Conservation (phyloP, 2,797 vertebrate species). For the Semaprochilodus insignis region DNA sequence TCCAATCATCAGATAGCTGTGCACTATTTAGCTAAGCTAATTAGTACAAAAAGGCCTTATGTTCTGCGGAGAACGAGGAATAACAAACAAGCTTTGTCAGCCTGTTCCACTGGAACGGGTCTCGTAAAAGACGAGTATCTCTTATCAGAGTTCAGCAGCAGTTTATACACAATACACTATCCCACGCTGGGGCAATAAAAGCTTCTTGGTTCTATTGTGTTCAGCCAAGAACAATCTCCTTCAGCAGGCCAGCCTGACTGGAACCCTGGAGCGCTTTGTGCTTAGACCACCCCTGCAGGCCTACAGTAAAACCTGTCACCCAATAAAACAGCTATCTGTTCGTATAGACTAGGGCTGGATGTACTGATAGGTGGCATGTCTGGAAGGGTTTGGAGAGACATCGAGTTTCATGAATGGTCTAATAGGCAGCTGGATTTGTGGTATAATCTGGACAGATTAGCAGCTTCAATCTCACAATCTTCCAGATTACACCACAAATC, state of each 20-base stretch:
- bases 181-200: conserved; percentile 60
- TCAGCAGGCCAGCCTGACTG: conserved; percentile 63
- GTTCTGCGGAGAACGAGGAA: conserved; percentile 46
- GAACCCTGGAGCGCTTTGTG: conserved; percentile 66
- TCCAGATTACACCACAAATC: background rate
- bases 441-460: background rate
- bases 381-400: background rate
- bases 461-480: background rate
- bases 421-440: background rate
- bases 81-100: conserved; percentile 55
- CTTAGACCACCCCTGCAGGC: conserved; percentile 54
- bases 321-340: background rate
- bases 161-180: conserved; percentile 66
- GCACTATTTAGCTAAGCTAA: conserved; percentile 12
- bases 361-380: background rate
- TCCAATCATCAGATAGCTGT: background rate
- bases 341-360: background rate
- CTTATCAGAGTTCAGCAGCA: conserved; percentile 73
- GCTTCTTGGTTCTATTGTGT: conserved; percentile 70
- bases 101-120: conserved; percentile 43
- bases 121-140: conserved; percentile 53
- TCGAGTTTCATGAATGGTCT: background rate
- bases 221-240: conserved; percentile 70
- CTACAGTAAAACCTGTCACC: conserved; percentile 55
- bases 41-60: conserved; percentile 47